Conservation (phyloP, 2,797 vertebrate genomes). For the Pyrrhura leucotis region DNA sequence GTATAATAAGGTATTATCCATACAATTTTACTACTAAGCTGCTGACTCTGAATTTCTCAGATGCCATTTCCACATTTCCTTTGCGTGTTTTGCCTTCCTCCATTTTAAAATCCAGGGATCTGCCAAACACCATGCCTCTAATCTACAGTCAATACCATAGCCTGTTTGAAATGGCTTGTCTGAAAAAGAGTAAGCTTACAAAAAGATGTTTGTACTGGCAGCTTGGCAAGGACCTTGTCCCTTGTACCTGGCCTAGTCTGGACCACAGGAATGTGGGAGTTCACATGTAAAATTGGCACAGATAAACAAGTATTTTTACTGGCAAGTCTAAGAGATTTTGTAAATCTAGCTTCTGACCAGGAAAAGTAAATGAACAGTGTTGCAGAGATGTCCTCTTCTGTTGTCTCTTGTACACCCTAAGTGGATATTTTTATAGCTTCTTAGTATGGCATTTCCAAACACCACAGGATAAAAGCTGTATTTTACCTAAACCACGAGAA, state of each 20-base stretch:
- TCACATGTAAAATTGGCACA: conserved; percentile 47
- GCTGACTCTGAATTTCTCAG: conserved; percentile 54
- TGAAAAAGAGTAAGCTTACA: conserved; percentile 58
- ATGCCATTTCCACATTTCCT: conserved; percentile 55
- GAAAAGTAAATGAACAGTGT: neutral
- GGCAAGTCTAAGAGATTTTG: conserved; percentile 29
- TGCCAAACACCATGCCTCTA: conserved; percentile 46
- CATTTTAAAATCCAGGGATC: conserved; percentile 45
- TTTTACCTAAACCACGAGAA: neutral
- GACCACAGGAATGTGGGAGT: conserved; percentile 67
- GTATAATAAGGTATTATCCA: conserved; percentile 38
- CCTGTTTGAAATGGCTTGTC: conserved; percentile 61
- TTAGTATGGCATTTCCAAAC: neutral
- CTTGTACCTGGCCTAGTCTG: conserved; percentile 56
- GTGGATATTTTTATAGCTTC: neutral
- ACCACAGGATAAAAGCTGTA: neutral
- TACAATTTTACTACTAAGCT: conserved; percentile 11
- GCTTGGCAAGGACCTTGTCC: conserved; percentile 39
- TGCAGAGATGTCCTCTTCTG: neutral
- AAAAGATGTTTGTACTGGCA: conserved; percentile 60
- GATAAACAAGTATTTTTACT: conserved; percentile 64
- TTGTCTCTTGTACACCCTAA: neutral
- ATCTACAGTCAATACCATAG: conserved; percentile 57
- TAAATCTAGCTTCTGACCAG: conserved; percentile 36
- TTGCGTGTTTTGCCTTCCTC: conserved; percentile 38